A percentile compares a stretch with the other conserved stretches of the same genome.
Evolutionary conservation across 2,113 vertebrate genomes (phyloP).

Genomic region (Oncorhynchus tshawytscha): DNA sequence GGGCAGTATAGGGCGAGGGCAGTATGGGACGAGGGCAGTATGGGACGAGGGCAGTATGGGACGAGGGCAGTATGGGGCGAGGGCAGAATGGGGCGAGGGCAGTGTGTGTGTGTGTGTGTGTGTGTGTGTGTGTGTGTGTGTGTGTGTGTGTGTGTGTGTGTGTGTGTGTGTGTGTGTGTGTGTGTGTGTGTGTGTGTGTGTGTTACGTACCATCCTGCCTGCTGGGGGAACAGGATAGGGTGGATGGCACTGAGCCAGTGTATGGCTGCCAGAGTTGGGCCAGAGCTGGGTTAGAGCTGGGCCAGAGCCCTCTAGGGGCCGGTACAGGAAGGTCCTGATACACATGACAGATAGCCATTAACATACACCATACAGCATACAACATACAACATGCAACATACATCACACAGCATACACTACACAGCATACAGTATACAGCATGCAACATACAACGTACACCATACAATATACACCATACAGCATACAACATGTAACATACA

Average conservation of each 20-base stretch:
- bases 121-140: too few species aligned
- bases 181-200: too few species aligned
- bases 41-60: conserved; percentile 20
- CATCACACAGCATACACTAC: too few species aligned
- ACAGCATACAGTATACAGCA: too few species aligned
- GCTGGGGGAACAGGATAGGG: conserved; percentile 67
- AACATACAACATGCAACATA: too few species aligned
- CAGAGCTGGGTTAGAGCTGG: neutral
- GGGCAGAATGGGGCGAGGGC: conserved; percentile 33
- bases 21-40: conserved; percentile 30
- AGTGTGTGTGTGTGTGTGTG: too few species aligned
- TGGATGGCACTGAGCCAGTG: conserved; percentile 82
- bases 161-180: too few species aligned
- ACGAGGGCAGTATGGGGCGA: conserved; percentile 40
- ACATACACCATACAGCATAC: too few species aligned
- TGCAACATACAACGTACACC: too few species aligned
- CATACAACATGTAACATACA: too few species aligned
- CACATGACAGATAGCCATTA: conserved; percentile 30
- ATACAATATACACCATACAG: too few species aligned
- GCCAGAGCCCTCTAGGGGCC: conserved; percentile 49
- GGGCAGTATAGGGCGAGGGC: conserved; percentile 19
- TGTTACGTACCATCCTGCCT: conserved; percentile 61
- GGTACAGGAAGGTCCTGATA: conserved; percentile 76
- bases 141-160: too few species aligned
- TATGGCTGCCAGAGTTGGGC: conserved; percentile 49